A percentile compares a stretch with the other conserved stretches of the same genome.
These are phyloP conservation scores for Australoheros scitulus DNA, from an alignment of 2,113 vertebrate genomes.

Conservation along the genomic window DNA sequence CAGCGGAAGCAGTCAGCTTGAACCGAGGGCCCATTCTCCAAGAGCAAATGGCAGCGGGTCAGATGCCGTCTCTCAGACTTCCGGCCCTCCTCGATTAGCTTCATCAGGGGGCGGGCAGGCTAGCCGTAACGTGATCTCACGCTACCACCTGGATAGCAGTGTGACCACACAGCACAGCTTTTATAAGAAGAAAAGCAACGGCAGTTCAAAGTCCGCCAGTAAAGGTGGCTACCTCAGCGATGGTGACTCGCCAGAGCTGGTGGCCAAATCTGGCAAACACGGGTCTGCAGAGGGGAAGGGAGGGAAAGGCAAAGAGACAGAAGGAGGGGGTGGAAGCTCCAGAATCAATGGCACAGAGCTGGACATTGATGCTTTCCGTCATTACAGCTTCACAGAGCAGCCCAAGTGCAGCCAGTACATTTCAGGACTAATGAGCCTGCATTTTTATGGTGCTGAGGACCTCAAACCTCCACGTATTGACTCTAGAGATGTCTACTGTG, in stretches of 20 bases:
- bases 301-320: constrained; percentile 77
- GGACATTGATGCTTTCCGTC: constrained; percentile 94
- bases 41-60: constrained; percentile 34
- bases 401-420: constrained; percentile 94
- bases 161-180: constrained; percentile 89
- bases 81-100: constrained; percentile 70
- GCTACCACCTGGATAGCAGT: constrained; percentile 96
- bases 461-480: constrained; percentile 93
- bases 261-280: constrained; percentile 91
- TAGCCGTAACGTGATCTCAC: constrained; percentile 96
- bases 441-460: constrained; percentile 97
- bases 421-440: constrained; percentile 96
- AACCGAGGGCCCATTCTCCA: constrained; percentile 62
- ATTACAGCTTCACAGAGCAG: constrained; percentile 95
- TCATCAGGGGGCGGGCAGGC: constrained; percentile 80
- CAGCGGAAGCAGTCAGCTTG: constrained; percentile 61
- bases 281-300: constrained; percentile 80
- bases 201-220: constrained; percentile 88
- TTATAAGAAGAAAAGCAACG: constrained; percentile 84
- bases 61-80: constrained; percentile 52
- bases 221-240: constrained; percentile 98
- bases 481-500: constrained; percentile 95
- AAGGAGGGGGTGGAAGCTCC: constrained; percentile 62
- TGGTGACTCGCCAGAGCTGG: constrained; percentile 93
- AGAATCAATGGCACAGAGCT: constrained; percentile 84